Conservation (phyloP, 2,797 vertebrate species). For the Muscicapa comitata region DNA sequence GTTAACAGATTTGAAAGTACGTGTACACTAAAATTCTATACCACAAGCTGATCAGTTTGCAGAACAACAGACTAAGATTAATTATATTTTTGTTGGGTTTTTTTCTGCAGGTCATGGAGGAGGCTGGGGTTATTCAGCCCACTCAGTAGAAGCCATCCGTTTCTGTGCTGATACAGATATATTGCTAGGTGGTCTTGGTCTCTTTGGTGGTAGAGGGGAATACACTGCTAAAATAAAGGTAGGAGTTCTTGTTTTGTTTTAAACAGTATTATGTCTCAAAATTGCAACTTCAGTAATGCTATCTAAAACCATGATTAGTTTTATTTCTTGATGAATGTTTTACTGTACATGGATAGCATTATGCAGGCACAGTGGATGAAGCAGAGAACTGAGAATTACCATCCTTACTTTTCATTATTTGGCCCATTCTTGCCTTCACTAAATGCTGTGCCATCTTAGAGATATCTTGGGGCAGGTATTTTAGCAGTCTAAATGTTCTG, state of each 20-base stretch:
- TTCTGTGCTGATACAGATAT: constrained; percentile 97
- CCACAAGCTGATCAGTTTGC: not conserved
- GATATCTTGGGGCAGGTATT: not conserved
- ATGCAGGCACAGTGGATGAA: not conserved
- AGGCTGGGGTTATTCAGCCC: constrained; percentile 99
- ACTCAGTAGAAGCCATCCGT: constrained; percentile 98
- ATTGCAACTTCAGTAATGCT: not conserved
- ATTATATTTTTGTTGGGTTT: not conserved
- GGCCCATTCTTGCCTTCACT: not conserved
- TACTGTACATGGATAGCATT: not conserved
- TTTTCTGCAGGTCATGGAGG: constrained; percentile 90
- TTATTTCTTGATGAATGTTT: not conserved
- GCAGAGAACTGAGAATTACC: not conserved
- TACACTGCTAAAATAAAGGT: constrained; percentile 99
- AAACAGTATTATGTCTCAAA: not conserved
- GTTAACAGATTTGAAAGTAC: constrained; percentile 99
- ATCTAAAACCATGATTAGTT: not conserved
- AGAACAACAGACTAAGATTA: not conserved
- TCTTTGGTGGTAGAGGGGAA: constrained; percentile 96
- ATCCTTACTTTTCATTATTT: not conserved
- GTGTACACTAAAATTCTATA: constrained; percentile 40
- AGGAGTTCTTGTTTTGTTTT: not conserved
- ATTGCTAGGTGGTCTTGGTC: constrained; percentile 92
- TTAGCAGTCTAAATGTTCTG: not conserved
- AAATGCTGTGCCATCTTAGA: not conserved